Evolutionary conservation across 2,113 vertebrate species (phyloP).

Genomic region (Microtus pennsylvanicus): DNA sequence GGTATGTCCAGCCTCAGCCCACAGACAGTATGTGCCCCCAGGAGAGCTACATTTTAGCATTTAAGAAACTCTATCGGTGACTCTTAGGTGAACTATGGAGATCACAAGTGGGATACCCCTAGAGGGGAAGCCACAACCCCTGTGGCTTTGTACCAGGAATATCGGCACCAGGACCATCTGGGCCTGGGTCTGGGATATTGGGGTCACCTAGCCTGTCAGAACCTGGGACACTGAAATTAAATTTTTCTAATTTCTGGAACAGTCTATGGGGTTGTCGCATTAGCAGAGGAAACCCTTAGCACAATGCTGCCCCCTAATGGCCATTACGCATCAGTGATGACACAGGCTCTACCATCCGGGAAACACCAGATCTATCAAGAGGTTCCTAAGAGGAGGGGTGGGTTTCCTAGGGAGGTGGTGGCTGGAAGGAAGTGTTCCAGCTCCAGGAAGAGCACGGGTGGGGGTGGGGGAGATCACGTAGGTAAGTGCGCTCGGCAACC

Average conservation of each 20-base stretch:
- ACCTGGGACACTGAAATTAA: not conserved
- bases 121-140: not conserved
- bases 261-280: fast-evolving
- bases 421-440: not conserved
- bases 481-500: not conserved
- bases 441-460: not conserved
- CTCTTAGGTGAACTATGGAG: not conserved
- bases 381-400: not conserved
- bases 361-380: no score
- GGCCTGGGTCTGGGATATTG: not conserved
- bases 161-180: fast-evolving
- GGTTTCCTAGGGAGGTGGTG: no score
- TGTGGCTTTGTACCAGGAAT: not conserved
- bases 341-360: no score
- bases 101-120: not conserved
- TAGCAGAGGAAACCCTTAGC: not conserved
- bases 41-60: not conserved
- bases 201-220: not conserved
- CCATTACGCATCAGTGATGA: fast-evolving
- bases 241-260: not conserved
- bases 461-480: no score
- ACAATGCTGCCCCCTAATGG: conserved; percentile 55
- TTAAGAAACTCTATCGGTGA: not conserved
- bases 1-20: not conserved
- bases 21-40: not conserved